Percentiles rank a stretch among this genome's conserved stretches.
Conservation (phyloP, 1,140 invertebrate genomes). For the Meloidogyne chitwoodi region DNA sequence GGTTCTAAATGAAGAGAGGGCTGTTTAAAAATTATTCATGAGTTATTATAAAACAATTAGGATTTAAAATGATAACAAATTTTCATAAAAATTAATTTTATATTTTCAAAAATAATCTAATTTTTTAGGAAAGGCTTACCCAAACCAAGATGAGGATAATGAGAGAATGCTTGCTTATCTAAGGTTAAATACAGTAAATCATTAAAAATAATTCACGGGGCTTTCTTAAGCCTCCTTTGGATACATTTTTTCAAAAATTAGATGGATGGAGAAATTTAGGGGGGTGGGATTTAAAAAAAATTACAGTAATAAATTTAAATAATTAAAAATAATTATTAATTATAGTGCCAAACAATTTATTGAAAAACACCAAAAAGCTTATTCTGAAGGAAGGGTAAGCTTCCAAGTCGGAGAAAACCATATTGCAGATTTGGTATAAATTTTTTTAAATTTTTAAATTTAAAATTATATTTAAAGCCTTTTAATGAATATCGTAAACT, state of each 20-base stretch:
- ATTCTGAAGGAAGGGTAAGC: constrained; percentile 33
- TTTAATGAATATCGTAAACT: constrained; percentile 53
- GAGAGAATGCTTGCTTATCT: constrained; percentile 57
- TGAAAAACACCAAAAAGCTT: constrained; percentile 49
- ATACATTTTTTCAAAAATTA: too few species aligned
- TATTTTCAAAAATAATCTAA: too few species aligned
- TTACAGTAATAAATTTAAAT: constrained; percentile 2
- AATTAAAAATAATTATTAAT: background rate
- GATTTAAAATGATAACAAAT: too few species aligned
- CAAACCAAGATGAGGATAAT: constrained; percentile 46
- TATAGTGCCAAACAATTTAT: constrained; percentile 28
- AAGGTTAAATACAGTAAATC: background rate
- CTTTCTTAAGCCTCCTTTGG: too few species aligned
- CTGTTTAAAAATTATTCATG: too few species aligned
- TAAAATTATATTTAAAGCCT: constrained; percentile 27
- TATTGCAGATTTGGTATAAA: constrained; percentile 52
- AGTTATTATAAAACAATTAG: too few species aligned
- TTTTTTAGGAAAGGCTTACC: constrained; percentile 41
- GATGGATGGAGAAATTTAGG: too few species aligned
- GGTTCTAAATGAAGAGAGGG: too few species aligned
- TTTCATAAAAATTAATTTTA: too few species aligned
- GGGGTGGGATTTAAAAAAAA: too few species aligned
- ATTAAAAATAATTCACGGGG: too few species aligned
- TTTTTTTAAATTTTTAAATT: constrained; percentile 2
- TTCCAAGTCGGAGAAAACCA: constrained; percentile 55